These are phyloP conservation scores for Scolanthus callimorphus DNA, from an alignment of 92 coral and sea anemone species.

Conservation along the genomic window DNA sequence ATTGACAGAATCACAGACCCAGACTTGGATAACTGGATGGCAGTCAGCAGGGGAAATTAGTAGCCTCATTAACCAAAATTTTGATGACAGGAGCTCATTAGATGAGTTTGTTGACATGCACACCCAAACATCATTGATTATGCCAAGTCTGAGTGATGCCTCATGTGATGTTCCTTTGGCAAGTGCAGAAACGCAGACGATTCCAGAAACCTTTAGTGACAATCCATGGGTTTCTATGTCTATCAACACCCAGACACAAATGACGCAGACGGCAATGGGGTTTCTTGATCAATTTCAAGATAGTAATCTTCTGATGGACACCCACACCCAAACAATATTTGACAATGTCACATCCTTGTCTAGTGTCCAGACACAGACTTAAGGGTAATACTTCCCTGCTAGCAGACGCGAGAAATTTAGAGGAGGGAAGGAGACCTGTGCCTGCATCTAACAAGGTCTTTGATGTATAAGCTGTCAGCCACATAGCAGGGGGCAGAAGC, in stretches of 20 bases:
- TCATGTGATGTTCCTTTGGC: conserved; percentile 60
- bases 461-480: too few relatives aligned
- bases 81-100: conserved; percentile 31
- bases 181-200: conserved; percentile 87
- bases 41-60: conserved; percentile 31
- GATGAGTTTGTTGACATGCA: conserved; percentile 82
- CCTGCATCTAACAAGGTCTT: too few relatives aligned
- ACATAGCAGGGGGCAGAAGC: too few relatives aligned
- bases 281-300: conserved; percentile 8
- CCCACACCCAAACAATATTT: conserved; percentile 64
- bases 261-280: conserved; percentile 26
- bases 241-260: conserved; percentile 61
- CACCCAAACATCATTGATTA: conserved; percentile 62
- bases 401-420: too few relatives aligned
- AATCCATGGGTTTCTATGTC: conserved; percentile 25
- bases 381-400: neutral
- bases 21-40: conserved; percentile 67
- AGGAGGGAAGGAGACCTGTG: too few relatives aligned
- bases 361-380: conserved; percentile 63
- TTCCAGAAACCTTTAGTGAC: conserved; percentile 52
- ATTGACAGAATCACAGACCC: conserved; percentile 81
- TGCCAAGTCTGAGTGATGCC: conserved; percentile 48
- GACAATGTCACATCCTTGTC: conserved; percentile 24
- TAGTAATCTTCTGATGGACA: conserved; percentile 35
- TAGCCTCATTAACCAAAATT: conserved; percentile 11